Conservation (phyloP, 2,888 invertebrate genomes). For the Flabesymbios commensalis region DNA sequence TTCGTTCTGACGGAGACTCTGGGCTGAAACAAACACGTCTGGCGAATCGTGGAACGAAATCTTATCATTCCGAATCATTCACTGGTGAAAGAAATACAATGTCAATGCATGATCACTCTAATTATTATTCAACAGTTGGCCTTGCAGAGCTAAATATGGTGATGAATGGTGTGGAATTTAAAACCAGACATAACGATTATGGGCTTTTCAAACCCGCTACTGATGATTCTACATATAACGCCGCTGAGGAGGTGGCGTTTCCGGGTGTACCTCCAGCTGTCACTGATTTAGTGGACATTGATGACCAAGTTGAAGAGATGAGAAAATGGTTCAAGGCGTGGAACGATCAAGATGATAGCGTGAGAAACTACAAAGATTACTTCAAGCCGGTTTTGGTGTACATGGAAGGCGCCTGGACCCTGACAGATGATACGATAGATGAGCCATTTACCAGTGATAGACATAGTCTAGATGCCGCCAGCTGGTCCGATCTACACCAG, state of each 20-base stretch:
- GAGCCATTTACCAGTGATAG: constrained; percentile 1
- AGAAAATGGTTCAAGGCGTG: constrained; percentile 50
- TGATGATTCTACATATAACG: constrained; percentile 32
- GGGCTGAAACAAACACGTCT: constrained; percentile 16
- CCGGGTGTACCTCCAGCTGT: constrained; percentile 26
- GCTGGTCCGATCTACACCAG: neutral
- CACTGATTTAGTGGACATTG: no score
- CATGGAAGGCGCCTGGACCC: constrained; percentile 51
- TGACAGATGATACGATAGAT: constrained; percentile 5
- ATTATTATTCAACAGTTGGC: constrained; percentile 41
- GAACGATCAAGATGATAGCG: constrained; percentile 37
- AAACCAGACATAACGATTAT: constrained; percentile 54
- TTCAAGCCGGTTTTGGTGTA: constrained; percentile 49
- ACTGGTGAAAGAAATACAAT: constrained; percentile 23
- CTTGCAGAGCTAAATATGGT: constrained; percentile 44
- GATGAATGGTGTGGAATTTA: constrained; percentile 47
- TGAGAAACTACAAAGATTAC: constrained; percentile 43
- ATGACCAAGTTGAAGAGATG: constrained; percentile 40
- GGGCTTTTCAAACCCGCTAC: constrained; percentile 23
- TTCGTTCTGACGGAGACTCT: constrained; percentile 23
- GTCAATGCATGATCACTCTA: constrained; percentile 47
- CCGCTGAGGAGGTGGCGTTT: constrained; percentile 38
- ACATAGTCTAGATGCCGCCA: constrained; percentile 1
- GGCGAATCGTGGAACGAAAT: constrained; percentile 25
- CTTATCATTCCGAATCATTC: constrained; percentile 35